Evolutionary conservation across 2,113 vertebrate species (phyloP).

Genomic region (Poecile atricapillus): DNA sequence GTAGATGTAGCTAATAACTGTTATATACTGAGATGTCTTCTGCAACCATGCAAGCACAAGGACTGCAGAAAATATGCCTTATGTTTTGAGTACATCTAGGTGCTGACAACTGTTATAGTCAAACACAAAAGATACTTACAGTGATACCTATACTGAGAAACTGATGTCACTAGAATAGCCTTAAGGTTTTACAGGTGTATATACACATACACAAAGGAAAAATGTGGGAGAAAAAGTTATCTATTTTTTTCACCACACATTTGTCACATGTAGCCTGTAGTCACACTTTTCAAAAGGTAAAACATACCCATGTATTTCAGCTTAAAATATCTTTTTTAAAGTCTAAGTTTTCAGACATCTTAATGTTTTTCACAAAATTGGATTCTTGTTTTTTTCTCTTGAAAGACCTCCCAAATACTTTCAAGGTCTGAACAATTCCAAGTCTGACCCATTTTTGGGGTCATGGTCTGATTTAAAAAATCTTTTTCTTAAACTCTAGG

Average conservation of each 20-base stretch:
- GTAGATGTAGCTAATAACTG: background rate
- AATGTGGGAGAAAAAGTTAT: background rate
- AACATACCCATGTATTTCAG: background rate
- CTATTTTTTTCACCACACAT: background rate
- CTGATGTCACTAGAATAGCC: background rate
- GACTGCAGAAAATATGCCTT: background rate
- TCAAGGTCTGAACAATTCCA: background rate
- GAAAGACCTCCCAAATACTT: background rate
- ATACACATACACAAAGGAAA: fast-evolving
- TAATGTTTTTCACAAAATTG: background rate
- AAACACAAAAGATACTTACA: background rate
- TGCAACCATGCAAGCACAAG: background rate
- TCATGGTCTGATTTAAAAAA: background rate
- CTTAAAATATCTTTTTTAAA: background rate
- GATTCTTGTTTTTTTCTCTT: background rate
- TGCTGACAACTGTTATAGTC: background rate
- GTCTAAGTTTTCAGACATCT: background rate
- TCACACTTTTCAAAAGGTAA: background rate
- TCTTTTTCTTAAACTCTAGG: background rate
- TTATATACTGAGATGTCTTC: background rate
- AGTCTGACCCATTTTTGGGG: background rate
- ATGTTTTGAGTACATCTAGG: background rate
- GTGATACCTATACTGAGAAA: background rate
- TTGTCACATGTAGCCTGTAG: background rate
- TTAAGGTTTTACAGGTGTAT: background rate